phyloP scores from a whole-genome alignment of 2,113 vertebrate genomes.

The Syngnathus scovelli region DNA sequence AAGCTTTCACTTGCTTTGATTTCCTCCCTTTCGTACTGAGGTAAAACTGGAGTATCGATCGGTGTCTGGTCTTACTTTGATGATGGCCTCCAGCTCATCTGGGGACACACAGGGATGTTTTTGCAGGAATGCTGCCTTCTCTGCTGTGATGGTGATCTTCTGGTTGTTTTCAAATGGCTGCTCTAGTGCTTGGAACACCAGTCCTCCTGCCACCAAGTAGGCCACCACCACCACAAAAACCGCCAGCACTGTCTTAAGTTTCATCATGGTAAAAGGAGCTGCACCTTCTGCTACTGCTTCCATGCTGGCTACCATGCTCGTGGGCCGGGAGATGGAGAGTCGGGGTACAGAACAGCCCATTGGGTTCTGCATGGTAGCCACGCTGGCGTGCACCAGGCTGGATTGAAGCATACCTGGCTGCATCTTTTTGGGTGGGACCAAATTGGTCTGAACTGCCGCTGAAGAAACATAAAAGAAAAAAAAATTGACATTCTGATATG shows the following conservation, averaged over 20 bases:
- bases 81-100: constrained; percentile 82
- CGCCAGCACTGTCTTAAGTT: constrained; percentile 91
- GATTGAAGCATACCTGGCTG: constrained; percentile 71
- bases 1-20: constrained; percentile 45
- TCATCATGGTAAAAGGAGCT: constrained; percentile 87
- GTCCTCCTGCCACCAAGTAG: constrained; percentile 85
- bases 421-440: constrained; percentile 68
- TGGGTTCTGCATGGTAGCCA: constrained; percentile 75
- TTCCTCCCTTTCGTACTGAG: constrained; percentile 29
- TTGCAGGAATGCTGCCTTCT: constrained; percentile 87
- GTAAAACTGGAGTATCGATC: constrained; percentile 21
- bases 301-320: constrained; percentile 82
- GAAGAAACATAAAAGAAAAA: constrained; percentile 10
- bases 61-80: constrained; percentile 76
- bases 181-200: constrained; percentile 86
- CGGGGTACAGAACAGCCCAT: constrained; percentile 76
- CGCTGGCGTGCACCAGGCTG: constrained; percentile 71
- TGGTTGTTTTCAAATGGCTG: constrained; percentile 91
- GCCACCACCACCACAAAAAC: constrained; percentile 91
- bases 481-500: background rate
- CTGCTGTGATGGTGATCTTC: constrained; percentile 83
- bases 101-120: constrained; percentile 84
- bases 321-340: constrained; percentile 73
- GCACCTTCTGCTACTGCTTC: constrained; percentile 74
- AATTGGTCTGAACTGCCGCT: constrained; percentile 66